A percentile compares a stretch with the other conserved stretches of the same genome.
Evolutionary conservation across 2,797 vertebrate species (phyloP).

Genomic region (Falco cherrug): DNA sequence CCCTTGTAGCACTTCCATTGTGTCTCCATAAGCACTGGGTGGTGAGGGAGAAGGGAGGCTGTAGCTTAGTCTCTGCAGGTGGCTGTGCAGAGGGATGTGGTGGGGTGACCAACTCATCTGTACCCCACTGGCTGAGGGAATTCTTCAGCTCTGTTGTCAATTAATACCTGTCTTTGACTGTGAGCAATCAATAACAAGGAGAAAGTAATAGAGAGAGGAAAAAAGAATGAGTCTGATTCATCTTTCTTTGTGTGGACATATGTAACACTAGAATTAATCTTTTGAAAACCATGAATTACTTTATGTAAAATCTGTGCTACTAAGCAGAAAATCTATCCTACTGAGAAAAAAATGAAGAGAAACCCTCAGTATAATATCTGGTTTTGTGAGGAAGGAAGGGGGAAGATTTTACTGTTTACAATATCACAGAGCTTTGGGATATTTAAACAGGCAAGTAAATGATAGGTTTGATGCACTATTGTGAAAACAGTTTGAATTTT

Average conservation of each 20-base stretch:
- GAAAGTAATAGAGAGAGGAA: not conserved
- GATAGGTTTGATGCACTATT: not conserved
- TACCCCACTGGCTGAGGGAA: too few relatives aligned
- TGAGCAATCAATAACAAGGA: not conserved
- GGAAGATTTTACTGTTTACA: constrained; percentile 5
- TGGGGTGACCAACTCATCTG: not conserved
- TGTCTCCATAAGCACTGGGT: rapidly evolving
- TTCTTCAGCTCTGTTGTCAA: not conserved
- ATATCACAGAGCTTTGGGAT: not conserved
- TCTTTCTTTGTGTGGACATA: not conserved
- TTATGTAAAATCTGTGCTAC: not conserved
- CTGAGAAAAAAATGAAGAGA: not conserved
- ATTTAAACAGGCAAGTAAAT: constrained; percentile 18
- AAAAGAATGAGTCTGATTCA: not conserved
- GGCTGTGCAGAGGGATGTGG: not conserved
- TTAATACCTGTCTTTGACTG: not conserved
- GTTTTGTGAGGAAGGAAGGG: not conserved
- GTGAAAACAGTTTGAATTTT: not conserved
- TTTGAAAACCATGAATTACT: constrained; percentile 35
- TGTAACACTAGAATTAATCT: constrained; percentile 33
- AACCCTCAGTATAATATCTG: not conserved
- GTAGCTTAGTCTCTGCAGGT: not conserved
- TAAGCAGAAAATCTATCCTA: constrained; percentile 18
- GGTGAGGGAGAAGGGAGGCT: not conserved
- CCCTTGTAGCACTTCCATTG: not conserved